Evolutionary conservation across 2,113 vertebrate species (phyloP).

Genomic region (Hymenochirus boettgeri): DNA sequence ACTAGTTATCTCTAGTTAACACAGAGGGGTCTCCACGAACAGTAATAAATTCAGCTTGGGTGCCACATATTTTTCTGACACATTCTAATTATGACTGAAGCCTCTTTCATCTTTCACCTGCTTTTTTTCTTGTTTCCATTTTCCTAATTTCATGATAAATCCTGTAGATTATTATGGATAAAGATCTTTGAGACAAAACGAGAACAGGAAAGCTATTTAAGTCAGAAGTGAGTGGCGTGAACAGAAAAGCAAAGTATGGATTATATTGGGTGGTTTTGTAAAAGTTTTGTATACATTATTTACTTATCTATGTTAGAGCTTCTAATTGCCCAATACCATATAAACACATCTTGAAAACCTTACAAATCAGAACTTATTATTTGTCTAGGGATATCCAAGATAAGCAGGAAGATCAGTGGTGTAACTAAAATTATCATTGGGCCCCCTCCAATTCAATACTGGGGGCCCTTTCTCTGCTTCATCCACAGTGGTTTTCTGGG

Average conservation of each 20-base stretch:
- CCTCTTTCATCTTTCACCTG: conserved; percentile 10
- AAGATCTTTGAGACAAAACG: conserved; percentile 31
- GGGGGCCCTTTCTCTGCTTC: no score
- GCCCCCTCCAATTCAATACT: no score
- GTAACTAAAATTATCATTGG: no score
- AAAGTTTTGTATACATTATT: no score
- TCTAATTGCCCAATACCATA: no score
- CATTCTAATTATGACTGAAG: conserved; percentile 25
- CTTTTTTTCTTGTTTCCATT: conserved; percentile 33
- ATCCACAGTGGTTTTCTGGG: no score
- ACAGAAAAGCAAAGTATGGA: conserved; percentile 3
- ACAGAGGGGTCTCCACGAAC: not conserved
- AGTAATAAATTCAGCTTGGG: not conserved
- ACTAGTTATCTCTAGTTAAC: no score
- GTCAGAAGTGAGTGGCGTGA: not conserved
- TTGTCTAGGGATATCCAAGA: no score
- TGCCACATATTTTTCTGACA: not conserved
- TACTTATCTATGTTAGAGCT: no score
- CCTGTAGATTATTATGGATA: conserved; percentile 32
- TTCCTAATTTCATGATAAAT: conserved; percentile 30
- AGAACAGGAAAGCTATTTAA: conserved; percentile 19
- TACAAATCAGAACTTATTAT: no score
- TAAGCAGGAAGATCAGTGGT: no score
- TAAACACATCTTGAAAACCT: no score
- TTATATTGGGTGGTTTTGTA: conserved; percentile 7